These are phyloP conservation scores for Drosophila lacteicornis DNA, from an alignment of 1,140 invertebrate genomes.

Conservation along the genomic window DNA sequence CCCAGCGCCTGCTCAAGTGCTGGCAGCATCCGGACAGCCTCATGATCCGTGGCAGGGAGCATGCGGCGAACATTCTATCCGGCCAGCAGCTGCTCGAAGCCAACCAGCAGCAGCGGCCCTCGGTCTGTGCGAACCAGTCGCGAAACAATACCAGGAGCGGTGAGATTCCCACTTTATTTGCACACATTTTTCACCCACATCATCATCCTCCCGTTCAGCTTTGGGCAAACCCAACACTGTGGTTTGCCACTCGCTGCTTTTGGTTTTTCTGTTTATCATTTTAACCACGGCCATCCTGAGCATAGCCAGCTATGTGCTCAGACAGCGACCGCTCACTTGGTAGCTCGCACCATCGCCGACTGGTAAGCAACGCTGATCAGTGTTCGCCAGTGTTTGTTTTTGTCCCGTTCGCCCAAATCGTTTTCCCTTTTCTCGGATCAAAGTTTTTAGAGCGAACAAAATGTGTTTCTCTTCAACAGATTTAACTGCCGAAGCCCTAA, in stretches of 20 bases:
- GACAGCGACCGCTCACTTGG: constrained; percentile 40
- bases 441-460: background rate
- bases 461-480: constrained; percentile 85
- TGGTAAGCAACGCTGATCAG: constrained; percentile 60
- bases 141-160: constrained; percentile 61
- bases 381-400: constrained; percentile 55
- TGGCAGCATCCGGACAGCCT: constrained; percentile 92
- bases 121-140: constrained; percentile 41
- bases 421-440: background rate
- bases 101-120: constrained; percentile 59
- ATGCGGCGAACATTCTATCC: constrained; percentile 91
- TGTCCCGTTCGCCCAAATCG: constrained; percentile 15
- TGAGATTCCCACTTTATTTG: constrained; percentile 25
- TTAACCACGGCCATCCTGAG: constrained; percentile 59
- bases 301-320: constrained; percentile 50
- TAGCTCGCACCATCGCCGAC: constrained; percentile 30
- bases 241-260: constrained; percentile 65
- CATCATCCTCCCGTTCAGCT: constrained; percentile 43
- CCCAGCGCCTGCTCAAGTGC: constrained; percentile 90
- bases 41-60: constrained; percentile 91
- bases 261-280: constrained; percentile 73
- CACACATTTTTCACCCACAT: constrained; percentile 11
- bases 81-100: constrained; percentile 86
- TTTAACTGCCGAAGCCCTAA: constrained; percentile 90
- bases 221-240: constrained; percentile 64